Percentiles rank a stretch among this genome's conserved stretches.
These are phyloP conservation scores for Hucho hucho DNA, from an alignment of 2,113 vertebrate species.

Conservation along the genomic window DNA sequence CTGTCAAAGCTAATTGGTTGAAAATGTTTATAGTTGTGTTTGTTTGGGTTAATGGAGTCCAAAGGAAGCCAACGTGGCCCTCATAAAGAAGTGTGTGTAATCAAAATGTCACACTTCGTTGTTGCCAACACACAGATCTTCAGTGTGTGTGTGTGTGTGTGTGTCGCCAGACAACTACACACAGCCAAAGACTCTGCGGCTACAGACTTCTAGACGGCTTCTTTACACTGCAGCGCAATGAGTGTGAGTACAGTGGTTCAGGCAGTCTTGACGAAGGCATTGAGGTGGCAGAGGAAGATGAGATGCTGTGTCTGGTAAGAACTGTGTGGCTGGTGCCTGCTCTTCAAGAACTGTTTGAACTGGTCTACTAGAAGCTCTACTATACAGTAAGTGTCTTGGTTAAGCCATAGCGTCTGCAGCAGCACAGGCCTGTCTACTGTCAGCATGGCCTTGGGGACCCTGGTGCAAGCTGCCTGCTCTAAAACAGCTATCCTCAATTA, in stretches of 20 bases:
- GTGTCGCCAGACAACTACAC: background rate
- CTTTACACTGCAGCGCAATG: no score
- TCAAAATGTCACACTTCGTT: conserved; percentile 23
- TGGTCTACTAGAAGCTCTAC: conserved; percentile 4
- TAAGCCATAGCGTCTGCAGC: conserved; percentile 32
- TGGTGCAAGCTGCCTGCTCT: conserved; percentile 30
- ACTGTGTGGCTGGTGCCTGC: background rate
- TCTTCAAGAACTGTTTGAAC: background rate
- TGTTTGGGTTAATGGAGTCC: conserved; percentile 10
- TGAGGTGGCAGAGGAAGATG: no score
- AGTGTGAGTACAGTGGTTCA: no score
- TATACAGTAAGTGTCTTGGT: conserved; percentile 11
- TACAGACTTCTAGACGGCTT: no score
- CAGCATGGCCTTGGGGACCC: conserved; percentile 30
- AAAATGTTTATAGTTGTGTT: background rate
- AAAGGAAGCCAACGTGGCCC: conserved; percentile 1
- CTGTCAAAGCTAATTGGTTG: conserved; percentile 7
- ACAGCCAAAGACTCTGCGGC: no score
- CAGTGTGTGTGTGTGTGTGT: background rate
- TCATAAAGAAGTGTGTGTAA: conserved; percentile 5
- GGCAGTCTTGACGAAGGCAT: no score
- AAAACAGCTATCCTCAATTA: conserved; percentile 67
- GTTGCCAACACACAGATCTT: background rate
- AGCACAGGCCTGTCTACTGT: conserved; percentile 32
- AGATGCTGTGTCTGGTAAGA: background rate